phyloP scores from a whole-genome alignment of 1,140 invertebrate genomes.

The Uloborus diversus region DNA sequence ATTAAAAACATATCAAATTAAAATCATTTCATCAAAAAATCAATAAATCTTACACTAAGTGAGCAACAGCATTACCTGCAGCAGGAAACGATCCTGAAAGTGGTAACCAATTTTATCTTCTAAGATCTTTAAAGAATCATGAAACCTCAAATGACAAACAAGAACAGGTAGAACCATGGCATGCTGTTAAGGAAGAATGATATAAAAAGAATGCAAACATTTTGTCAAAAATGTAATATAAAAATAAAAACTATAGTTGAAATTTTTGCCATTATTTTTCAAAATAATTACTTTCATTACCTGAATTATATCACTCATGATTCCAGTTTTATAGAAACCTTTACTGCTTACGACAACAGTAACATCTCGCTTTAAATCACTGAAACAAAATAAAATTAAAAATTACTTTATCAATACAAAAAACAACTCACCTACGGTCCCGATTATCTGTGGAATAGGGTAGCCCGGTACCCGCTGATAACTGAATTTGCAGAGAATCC shows the following conservation, averaged over 20 bases:
- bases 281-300: conserved; percentile 63
- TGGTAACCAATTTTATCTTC: conserved; percentile 84
- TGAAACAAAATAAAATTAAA: no score
- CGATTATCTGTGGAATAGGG: no score
- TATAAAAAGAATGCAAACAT: background rate
- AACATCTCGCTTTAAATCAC: conserved; percentile 94
- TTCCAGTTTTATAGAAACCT: conserved; percentile 90
- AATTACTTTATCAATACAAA: no score
- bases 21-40: no score
- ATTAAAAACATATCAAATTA: no score
- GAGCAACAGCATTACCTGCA: no score
- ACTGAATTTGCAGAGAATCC: no score
- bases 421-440: no score
- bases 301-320: conserved; percentile 95
- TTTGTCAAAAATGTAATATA: background rate
- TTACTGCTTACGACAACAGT: conserved; percentile 90
- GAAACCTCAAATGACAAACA: conserved; percentile 92
- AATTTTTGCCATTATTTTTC: background rate
- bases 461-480: no score
- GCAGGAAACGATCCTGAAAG: conserved; percentile 86
- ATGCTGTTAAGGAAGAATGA: conserved; percentile 73
- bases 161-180: conserved; percentile 94
- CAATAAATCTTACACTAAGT: no score
- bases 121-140: conserved; percentile 85
- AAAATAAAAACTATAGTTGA: background rate